Base-by-base conservation (phyloP, 1,140 invertebrate genomes). In the Drosophila gunungcola region DNA sequence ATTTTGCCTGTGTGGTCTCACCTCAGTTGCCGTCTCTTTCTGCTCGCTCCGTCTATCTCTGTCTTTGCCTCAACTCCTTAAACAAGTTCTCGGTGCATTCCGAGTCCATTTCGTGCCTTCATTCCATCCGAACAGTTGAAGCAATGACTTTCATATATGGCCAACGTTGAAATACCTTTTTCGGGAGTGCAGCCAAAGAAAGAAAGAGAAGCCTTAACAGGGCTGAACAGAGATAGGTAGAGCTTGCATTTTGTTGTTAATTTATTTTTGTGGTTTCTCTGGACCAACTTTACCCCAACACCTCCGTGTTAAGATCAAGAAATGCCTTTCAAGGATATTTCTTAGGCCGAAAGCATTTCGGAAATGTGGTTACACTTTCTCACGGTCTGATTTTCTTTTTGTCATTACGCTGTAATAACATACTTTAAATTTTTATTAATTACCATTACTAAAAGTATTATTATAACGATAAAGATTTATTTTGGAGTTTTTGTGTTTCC, bases 1-100 rank as follows among this genome's bases (percentile, higher is more conserved):
- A 74, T 74, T 73, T 74, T 63, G 65, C 75, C 63, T 86, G 70
- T 86, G 81, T 82, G 79, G 80, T 82, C 74, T 67, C 61, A 64
- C 76, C 79, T 82, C 65, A 43, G 32, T 43, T 29, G 41, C 36
- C 12, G 42, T 52, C 27, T 16, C 38, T 61, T n/a, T 48, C 48
- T 7, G 4, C 21, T 9, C 29, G 61, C 39, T 2, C 6, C 51
- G 11, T 38, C 54, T 12, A 0, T 70, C 62, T 36, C 45, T 36
- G 27, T 61, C 54, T 63, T 41, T 27, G 16, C n/a, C 42, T 36
- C 39, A 62, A 55, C 61, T 76, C 73, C 73, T 76, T 58, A 76
- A 76, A 76, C 73, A 76, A 75, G 73, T 76, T 76, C 73, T 58
- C 21, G 60, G 36, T 54, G 55, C 55, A 54, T 69, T 69, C 54